A percentile compares a stretch with the other conserved stretches of the same genome.
phyloP scores from a whole-genome alignment of 2,888 invertebrate genomes.

The Chrysotoxum bicinctum region DNA sequence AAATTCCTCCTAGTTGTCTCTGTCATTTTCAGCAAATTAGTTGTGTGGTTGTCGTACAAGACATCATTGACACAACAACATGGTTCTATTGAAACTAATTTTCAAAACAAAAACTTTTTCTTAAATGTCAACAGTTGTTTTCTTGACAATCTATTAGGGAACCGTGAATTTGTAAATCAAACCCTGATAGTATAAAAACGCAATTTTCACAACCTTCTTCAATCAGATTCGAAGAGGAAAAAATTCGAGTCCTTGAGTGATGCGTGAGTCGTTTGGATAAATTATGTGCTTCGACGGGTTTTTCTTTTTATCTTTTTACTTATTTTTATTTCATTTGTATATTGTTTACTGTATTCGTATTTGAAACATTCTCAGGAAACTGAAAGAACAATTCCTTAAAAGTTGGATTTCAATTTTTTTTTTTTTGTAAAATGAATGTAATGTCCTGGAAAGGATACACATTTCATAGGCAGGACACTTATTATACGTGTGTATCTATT shows the following conservation, averaged over 20 bases:
- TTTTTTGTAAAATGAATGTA: background rate
- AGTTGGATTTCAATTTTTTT: background rate
- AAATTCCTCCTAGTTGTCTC: too few species aligned
- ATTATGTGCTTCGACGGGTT: background rate
- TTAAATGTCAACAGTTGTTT: too few species aligned
- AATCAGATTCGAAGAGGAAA: background rate
- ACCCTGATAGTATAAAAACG: background rate
- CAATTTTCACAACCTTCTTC: background rate
- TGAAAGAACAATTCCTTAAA: background rate
- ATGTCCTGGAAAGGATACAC: background rate
- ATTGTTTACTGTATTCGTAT: background rate
- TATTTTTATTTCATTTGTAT: background rate
- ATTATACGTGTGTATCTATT: too few species aligned
- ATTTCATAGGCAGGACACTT: background rate
- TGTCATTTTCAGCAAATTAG: too few species aligned
- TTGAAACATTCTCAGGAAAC: background rate
- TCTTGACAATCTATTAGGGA: background rate
- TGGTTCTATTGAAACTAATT: too few species aligned
- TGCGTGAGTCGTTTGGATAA: slow-evolving; percentile 28
- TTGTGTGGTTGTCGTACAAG: too few species aligned
- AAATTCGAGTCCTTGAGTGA: slow-evolving; percentile 51
- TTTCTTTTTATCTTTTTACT: background rate
- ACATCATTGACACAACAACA: too few species aligned
- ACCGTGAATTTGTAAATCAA: background rate
- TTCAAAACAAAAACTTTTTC: too few species aligned